phyloP scores from a whole-genome alignment of 2,888 invertebrate genomes.

The Eilema depressum region DNA sequence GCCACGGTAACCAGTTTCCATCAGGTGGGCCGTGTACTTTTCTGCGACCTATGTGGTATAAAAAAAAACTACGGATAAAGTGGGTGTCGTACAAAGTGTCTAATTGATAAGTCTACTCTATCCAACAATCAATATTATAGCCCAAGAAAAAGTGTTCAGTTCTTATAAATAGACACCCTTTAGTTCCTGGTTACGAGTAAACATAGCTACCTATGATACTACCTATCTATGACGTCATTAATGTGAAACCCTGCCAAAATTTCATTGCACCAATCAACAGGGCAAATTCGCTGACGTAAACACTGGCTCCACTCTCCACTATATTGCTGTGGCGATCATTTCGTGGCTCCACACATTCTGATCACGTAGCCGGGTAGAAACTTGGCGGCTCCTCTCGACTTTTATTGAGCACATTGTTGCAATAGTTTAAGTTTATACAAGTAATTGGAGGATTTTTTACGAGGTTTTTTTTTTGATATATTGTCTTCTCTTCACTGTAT shows the following conservation, averaged over 20 bases:
- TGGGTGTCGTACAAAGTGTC: too few relatives aligned
- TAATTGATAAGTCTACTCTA: too few relatives aligned
- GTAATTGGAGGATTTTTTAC: conserved; percentile 41
- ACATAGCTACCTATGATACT: background rate
- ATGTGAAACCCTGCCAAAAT: conserved; percentile 12
- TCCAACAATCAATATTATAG: too few relatives aligned
- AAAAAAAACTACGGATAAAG: too few relatives aligned
- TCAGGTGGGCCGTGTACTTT: too few relatives aligned
- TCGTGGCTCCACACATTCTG: conserved; percentile 45
- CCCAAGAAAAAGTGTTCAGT: too few relatives aligned
- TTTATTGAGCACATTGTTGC: conserved; percentile 57
- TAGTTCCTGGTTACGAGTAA: background rate
- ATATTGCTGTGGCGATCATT: conserved; percentile 18
- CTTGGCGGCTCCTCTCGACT: conserved; percentile 49
- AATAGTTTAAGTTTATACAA: conserved; percentile 49
- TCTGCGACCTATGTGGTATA: too few relatives aligned
- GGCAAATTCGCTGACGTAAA: conserved; percentile 13
- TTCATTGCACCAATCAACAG: conserved; percentile 13
- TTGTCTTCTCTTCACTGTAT: too few relatives aligned
- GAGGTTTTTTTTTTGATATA: conserved; percentile 11
- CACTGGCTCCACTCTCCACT: conserved; percentile 3
- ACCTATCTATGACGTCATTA: background rate
- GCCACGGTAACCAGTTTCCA: too few relatives aligned
- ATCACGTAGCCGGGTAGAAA: conserved; percentile 50
- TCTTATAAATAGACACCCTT: background rate